Base-by-base conservation (phyloP, 1,140 invertebrate species). In the Heliconius hermathena region DNA sequence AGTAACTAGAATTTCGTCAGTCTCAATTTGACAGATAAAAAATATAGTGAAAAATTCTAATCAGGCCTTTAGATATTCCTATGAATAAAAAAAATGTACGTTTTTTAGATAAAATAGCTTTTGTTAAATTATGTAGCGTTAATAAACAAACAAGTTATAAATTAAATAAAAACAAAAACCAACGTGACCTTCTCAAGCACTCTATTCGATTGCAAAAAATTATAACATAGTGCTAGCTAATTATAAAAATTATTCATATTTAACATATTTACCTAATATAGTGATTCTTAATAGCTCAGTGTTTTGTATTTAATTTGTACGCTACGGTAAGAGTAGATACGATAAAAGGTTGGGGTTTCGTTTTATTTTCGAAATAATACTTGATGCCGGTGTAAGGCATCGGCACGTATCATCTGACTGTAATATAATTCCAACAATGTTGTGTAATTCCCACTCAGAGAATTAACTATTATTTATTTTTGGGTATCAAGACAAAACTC, bases 181-280 rank as follows among this genome's bases (percentile, higher is more conserved):
- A 29, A 29, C 60, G 60, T 38, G 77, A 72, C 49, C 49, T 78
- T 72, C 76, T 72, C 75, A 46, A 76, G 60, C 36, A 78, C 70
- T 73, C 54, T 33, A 52, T 29, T 57, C 13, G 76, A 57, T 78
- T 57, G 71, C 72, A 78, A 72, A 66, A 66, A 73, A 77, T 72
- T 77, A 41, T 73, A 73, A 73, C 49, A 54, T 52, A 78, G 71
- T 57, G 71, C 8, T 22, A 73, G 6, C 20, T 71, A 73, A 73
- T 72, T 60, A 78, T 73, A 78, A 72, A 52, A 26, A 41, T 76
- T 38, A 57, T 57, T 66, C 33, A 76, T 76, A 57, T 49, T 29
- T 41, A 60, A 22, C n/a, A 60, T 60, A 66, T 66, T 66, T 66
- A 66, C 9, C 3, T 66, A 66, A 29, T 29, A 66, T 11, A 66